Evolutionary conservation across 2,797 vertebrate species (phyloP), one percentile per base, ranked within the genome.

Genomic region (Halcyon smyrnensis): DNA sequence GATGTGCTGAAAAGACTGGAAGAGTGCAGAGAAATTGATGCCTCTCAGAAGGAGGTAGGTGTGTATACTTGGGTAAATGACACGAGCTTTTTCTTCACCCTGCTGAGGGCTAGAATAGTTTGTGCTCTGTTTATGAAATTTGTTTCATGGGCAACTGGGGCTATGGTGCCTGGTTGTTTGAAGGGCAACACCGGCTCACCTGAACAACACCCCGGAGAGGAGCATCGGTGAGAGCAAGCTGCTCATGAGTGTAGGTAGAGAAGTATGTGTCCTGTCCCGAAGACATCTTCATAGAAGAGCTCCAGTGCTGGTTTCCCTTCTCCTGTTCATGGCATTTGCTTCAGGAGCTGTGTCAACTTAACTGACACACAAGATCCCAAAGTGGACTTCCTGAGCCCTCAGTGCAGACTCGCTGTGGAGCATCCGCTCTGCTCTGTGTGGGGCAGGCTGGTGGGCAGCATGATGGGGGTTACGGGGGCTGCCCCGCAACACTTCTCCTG

Each of bases 11-110:
- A 96, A 93, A 98, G 89, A 93, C 89, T 98, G 4, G 59, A 97
- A 53, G 96, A 96, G 48, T 97, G 96, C 86, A 84, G 95, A 82
- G 96, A 97, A 91, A 97, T 97, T 70, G 91, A 87, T 93, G 90
- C 91, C 57, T 82, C 92, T 48, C 97, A 97, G 83, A 98, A 97
- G 95, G 97, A 98, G 98, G 97, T 98, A 93, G 74, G 97, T 96
- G 67, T 90, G 36, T 79, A 86, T 86, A 30, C 53, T 45, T 84
- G 73, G n/a, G 46, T 46, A 84, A 69, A 62, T 48, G 48, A 45
- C 15, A 51, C 21, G 54, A 64, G 37, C 4, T 57, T 73, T 94
- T 83, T 59, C 45, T 91, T 53, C 60, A 24, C 24, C 37, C 45
- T 70, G 71, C 78, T 60, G 87, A 67, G 64, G n/a, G 32, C 63